These are phyloP conservation scores for Conus ventricosus DNA, from an alignment of 1,140 invertebrate genomes.

Conservation along the genomic window DNA sequence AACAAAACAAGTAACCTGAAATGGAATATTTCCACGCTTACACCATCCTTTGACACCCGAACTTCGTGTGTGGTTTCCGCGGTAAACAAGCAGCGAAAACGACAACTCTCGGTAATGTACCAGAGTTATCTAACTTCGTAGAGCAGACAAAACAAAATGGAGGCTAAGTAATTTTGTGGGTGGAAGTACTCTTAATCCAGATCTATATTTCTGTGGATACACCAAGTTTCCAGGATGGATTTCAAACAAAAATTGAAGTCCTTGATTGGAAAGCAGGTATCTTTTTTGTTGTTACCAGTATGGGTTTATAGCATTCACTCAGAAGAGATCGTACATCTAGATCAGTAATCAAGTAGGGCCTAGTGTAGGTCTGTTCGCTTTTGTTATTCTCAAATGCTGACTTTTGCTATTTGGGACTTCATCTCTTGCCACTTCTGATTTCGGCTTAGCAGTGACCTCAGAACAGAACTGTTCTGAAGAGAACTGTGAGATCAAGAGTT, in stretches of 20 bases:
- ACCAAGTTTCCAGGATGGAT: constrained; percentile 47
- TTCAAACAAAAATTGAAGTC: constrained; percentile 64
- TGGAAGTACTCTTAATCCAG: not conserved
- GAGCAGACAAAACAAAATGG: constrained; percentile 38
- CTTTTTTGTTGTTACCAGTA: not conserved
- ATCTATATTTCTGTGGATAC: not conserved
- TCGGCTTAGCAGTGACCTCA: too few species aligned
- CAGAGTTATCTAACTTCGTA: constrained; percentile 13
- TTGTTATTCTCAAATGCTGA: not conserved
- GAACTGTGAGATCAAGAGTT: too few species aligned
- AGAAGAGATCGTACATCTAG: too few species aligned
- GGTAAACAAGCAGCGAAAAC: constrained; percentile 27
- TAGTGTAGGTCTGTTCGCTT: not conserved
- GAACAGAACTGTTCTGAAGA: too few species aligned
- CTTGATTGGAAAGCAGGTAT: constrained; percentile 63
- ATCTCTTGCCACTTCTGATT: not conserved
- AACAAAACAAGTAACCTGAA: not conserved
- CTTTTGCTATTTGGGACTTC: too few species aligned
- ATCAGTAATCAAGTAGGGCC: too few species aligned
- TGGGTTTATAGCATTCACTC: too few species aligned
- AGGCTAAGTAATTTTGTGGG: constrained; percentile 25
- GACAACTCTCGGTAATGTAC: not conserved
- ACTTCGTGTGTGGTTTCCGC: constrained; percentile 9
- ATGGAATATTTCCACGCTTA: not conserved
- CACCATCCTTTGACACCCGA: not conserved